Conservation (phyloP, 2,113 vertebrate species). For the Pseudorhombus dupliciocellatus region DNA sequence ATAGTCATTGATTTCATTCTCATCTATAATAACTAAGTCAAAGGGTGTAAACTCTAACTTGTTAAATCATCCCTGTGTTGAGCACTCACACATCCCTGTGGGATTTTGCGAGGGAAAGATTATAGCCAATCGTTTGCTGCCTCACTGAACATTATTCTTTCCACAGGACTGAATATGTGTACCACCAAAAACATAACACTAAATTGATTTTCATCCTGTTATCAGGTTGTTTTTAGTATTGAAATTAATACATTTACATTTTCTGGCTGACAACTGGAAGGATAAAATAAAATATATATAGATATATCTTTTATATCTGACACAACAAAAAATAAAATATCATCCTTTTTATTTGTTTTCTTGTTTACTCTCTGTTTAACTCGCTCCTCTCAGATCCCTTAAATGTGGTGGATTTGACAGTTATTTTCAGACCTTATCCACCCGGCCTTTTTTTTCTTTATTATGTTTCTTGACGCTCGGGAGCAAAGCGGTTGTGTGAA, state of each 20-base stretch:
- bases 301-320: constrained; percentile 2
- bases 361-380: constrained; percentile 4
- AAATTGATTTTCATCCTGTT: not conserved
- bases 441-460: constrained; percentile 1
- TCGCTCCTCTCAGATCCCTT: not conserved
- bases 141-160: constrained; percentile 6
- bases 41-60: not conserved
- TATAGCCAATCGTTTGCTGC: constrained; percentile 36
- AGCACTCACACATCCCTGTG: constrained; percentile 19
- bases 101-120: constrained; percentile 15
- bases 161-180: not conserved
- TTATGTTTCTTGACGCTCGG: constrained; percentile 16
- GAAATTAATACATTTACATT: not conserved
- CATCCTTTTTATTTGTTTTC: not conserved
- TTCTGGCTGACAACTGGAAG: not conserved
- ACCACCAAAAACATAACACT: not conserved
- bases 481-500: constrained; percentile 73
- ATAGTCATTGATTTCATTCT: not conserved
- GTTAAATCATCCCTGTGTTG: not conserved
- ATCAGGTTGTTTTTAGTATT: not conserved
- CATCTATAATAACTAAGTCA: not conserved
- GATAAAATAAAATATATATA: not conserved
- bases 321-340: constrained; percentile 6
- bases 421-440: constrained; percentile 32
- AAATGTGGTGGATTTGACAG: constrained; percentile 2